These are phyloP conservation scores for Rafetus swinhoei DNA, from an alignment of 2,113 vertebrate genomes.

Conservation along the genomic window DNA sequence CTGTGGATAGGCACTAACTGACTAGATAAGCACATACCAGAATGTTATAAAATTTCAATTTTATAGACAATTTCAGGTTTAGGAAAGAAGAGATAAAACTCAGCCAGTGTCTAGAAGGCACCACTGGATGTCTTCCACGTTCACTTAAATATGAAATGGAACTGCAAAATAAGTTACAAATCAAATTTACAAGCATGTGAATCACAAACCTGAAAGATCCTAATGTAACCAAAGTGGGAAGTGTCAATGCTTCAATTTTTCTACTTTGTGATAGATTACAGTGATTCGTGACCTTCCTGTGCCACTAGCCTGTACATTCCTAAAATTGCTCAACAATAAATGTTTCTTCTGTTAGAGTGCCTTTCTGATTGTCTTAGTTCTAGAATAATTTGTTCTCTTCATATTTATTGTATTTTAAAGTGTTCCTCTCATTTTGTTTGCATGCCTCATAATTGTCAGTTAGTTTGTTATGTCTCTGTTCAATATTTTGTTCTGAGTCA, in stretches of 20 bases:
- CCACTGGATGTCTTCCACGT: background rate
- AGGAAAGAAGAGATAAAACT: background rate
- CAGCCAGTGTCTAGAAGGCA: background rate
- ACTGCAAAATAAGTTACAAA: background rate
- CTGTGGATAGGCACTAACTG: too few relatives aligned
- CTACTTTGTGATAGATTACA: background rate
- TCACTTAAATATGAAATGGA: background rate
- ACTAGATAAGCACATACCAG: background rate
- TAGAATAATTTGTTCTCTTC: background rate
- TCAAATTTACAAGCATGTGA: background rate
- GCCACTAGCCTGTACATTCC: background rate
- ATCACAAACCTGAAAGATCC: background rate
- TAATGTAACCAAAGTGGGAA: background rate
- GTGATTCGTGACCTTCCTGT: background rate
- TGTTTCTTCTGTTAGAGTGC: background rate
- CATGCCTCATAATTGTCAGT: background rate
- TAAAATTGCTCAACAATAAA: background rate
- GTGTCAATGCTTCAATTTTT: background rate
- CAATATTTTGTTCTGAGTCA: background rate
- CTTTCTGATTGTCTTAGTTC: background rate
- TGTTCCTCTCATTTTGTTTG: background rate
- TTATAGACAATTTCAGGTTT: background rate
- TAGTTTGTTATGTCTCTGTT: background rate
- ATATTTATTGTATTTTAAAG: background rate
- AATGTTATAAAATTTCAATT: background rate